Evolutionary conservation across 2,113 vertebrate species (phyloP).

Genomic region (Nesoenas mayeri): DNA sequence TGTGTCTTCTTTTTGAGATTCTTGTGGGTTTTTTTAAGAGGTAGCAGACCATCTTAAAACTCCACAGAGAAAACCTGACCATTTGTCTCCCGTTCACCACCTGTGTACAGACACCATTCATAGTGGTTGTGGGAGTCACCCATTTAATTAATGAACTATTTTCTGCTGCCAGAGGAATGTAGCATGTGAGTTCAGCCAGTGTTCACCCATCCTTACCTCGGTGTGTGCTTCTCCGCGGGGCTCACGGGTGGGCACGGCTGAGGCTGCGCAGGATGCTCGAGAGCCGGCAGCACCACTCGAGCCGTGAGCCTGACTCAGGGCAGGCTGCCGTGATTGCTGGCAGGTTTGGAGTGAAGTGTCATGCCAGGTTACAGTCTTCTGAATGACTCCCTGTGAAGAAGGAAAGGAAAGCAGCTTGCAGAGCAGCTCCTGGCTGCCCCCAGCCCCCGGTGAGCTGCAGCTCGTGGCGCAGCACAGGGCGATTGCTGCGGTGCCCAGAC

Average conservation of each 20-base stretch:
- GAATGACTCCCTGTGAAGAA: background rate
- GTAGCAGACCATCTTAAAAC: background rate
- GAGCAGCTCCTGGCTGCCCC: background rate
- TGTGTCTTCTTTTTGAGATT: background rate
- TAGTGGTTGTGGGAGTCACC: background rate
- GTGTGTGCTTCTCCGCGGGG: background rate
- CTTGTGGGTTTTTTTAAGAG: background rate
- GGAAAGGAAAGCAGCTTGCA: background rate
- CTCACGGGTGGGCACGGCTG: background rate
- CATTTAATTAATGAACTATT: background rate
- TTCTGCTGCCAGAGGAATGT: background rate
- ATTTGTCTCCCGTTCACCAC: background rate
- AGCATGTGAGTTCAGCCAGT: background rate
- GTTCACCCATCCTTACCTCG: background rate
- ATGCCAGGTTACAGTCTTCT: background rate
- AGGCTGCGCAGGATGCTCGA: fast-evolving
- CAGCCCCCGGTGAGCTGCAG: background rate
- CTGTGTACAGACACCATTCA: background rate
- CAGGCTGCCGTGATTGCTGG: background rate
- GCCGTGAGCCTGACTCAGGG: fast-evolving
- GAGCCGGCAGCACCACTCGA: background rate
- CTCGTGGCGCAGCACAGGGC: background rate
- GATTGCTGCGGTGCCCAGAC: background rate
- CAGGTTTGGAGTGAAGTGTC: background rate
- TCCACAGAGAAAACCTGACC: background rate